These are phyloP conservation scores for Campoletis raptor DNA, from an alignment of 2,888 invertebrate genomes.

Conservation along the genomic window DNA sequence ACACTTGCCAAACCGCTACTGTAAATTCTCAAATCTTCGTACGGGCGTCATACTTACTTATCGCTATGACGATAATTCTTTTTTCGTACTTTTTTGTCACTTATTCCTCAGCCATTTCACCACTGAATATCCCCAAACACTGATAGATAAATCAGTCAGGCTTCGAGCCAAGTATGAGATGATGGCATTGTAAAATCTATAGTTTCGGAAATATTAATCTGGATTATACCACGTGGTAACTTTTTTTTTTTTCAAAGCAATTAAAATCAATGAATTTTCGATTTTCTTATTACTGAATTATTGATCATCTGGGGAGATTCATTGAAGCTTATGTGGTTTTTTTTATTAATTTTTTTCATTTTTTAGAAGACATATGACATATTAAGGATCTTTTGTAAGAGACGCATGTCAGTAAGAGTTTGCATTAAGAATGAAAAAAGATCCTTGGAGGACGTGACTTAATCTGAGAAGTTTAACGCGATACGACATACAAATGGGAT, in stretches of 20 bases:
- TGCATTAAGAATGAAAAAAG: neutral
- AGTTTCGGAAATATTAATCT: neutral
- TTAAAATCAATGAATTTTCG: neutral
- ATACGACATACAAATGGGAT: slow-evolving; percentile 6
- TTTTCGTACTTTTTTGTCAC: slow-evolving; percentile 32
- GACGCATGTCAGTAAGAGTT: neutral
- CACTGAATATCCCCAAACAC: neutral
- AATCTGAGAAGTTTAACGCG: neutral
- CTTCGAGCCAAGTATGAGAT: slow-evolving; percentile 19
- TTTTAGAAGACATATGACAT: neutral
- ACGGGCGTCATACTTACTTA: slow-evolving; percentile 34
- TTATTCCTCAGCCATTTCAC: slow-evolving; percentile 20
- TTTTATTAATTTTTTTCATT: neutral
- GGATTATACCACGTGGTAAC: neutral
- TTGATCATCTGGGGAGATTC: neutral
- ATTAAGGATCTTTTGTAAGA: neutral
- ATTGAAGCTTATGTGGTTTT: neutral
- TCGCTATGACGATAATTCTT: neutral
- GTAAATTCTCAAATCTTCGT: slow-evolving; percentile 54
- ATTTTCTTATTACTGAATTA: neutral
- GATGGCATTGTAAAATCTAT: neutral
- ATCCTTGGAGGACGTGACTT: neutral
- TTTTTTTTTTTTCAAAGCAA: neutral
- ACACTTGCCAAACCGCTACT: slow-evolving; percentile 52
- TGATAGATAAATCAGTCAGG: neutral